These are phyloP conservation scores for Thaleichthys pacificus DNA, from an alignment of 2,797 vertebrate species.

Conservation along the genomic window DNA sequence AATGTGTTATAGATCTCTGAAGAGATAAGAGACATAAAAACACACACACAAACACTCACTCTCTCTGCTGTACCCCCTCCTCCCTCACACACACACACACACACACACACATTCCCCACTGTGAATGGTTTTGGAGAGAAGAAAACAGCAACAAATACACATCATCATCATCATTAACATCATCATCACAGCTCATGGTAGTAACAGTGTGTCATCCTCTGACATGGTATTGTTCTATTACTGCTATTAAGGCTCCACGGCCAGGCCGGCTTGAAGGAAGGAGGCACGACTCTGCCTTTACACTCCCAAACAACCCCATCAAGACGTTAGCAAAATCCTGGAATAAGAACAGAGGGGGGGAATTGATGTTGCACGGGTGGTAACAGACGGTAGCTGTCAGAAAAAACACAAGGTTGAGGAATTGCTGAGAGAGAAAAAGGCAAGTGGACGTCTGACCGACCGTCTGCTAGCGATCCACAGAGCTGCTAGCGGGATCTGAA, in stretches of 20 bases:
- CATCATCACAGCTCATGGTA: conserved; percentile 30
- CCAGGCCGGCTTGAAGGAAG: no score
- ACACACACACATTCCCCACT: no score
- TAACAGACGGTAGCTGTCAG: conserved; percentile 13
- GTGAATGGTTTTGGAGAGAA: background rate
- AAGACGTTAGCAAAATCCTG: background rate
- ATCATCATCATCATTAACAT: conserved; percentile 26
- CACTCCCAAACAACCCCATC: conserved; percentile 17
- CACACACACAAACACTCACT: background rate
- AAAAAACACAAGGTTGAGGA: conserved; percentile 41
- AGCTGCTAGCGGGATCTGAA: conserved; percentile 56
- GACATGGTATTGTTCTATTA: conserved; percentile 16
- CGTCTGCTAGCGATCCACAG: conserved; percentile 40
- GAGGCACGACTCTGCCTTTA: conserved; percentile 2
- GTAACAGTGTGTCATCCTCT: conserved; percentile 30
- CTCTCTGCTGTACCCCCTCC: no score
- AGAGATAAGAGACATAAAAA: background rate
- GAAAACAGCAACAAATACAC: conserved; percentile 11
- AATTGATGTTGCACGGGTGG: conserved; percentile 39
- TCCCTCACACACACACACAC: no score
- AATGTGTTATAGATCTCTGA: background rate
- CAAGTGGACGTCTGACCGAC: conserved; percentile 9
- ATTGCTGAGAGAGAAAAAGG: conserved; percentile 30
- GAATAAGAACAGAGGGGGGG: conserved; percentile 31
- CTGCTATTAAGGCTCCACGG: no score